Percentiles rank a stretch among this genome's conserved stretches.
phyloP scores from a whole-genome alignment of 2,888 invertebrate species.

The Aleiodes testaceus region DNA sequence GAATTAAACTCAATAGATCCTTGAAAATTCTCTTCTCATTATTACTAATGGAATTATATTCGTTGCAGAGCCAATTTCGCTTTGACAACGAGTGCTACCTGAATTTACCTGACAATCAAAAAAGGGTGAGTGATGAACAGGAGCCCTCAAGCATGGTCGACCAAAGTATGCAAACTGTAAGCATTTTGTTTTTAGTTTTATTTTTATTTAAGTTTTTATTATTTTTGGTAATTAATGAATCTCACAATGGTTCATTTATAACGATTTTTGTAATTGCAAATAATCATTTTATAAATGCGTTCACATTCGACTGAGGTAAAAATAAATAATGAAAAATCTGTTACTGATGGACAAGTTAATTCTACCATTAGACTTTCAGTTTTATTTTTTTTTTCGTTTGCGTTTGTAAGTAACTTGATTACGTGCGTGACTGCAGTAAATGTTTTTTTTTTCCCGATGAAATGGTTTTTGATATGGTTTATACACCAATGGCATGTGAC shows the following conservation, averaged over 20 bases:
- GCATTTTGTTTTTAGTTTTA: constrained; percentile 73
- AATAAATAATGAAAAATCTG: constrained; percentile 31
- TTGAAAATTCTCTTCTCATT: not conserved
- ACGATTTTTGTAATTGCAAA: constrained; percentile 34
- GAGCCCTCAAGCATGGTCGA: constrained; percentile 72
- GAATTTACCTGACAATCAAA: constrained; percentile 98
- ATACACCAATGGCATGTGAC: not conserved
- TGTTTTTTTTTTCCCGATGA: not conserved
- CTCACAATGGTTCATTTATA: not conserved
- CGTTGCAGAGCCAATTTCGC: constrained; percentile 96
- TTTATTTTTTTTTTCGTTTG: constrained; percentile 4
- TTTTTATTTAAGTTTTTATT: constrained; percentile 37
- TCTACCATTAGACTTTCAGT: constrained; percentile 45
- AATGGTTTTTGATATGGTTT: not conserved
- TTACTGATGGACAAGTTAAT: constrained; percentile 49
- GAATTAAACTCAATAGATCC: constrained; percentile 3
- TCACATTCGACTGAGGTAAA: constrained; percentile 66
- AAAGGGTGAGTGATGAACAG: constrained; percentile 89
- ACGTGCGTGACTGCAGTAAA: too few relatives aligned
- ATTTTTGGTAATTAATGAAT: constrained; percentile 11
- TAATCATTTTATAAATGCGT: constrained; percentile 58
- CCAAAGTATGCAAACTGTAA: constrained; percentile 82
- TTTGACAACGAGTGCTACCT: constrained; percentile 99
- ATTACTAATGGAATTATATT: constrained; percentile 38
- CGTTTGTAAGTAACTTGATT: not conserved